Conservation (phyloP, 2,797 vertebrate genomes). For the Numenius phaeopus region DNA sequence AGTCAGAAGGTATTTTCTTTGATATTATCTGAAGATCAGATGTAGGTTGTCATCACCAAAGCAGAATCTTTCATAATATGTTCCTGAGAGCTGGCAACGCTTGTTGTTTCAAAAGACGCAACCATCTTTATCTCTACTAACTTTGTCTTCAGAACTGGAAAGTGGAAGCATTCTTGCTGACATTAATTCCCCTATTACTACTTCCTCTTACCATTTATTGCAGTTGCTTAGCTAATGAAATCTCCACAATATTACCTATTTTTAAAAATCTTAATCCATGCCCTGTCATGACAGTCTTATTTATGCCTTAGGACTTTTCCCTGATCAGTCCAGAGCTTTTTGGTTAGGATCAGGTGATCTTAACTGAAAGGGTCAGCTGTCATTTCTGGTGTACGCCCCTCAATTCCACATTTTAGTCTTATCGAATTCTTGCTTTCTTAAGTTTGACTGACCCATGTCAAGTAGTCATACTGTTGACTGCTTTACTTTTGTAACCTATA, state of each 20-base stretch:
- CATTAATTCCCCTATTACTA: background rate
- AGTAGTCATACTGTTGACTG: background rate
- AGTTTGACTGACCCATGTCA: background rate
- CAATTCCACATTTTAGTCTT: background rate
- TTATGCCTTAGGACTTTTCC: background rate
- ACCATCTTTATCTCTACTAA: background rate
- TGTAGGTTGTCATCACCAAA: background rate
- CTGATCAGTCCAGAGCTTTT: background rate
- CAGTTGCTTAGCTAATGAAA: background rate
- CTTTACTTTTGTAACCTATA: background rate
- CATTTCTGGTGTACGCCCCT: background rate
- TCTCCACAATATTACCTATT: background rate
- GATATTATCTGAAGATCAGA: background rate
- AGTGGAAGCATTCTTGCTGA: slow-evolving; percentile 18
- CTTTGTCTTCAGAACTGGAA: background rate
- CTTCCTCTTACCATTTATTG: background rate
- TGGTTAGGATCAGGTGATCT: background rate
- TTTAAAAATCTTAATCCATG: background rate
- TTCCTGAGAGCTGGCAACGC: background rate
- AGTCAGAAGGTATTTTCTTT: background rate
- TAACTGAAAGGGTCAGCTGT: background rate
- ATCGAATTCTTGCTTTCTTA: background rate
- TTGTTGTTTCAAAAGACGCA: background rate
- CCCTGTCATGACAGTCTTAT: background rate
- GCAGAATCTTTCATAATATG: background rate